phyloP scores from a whole-genome alignment of 2,797 vertebrate genomes.

The Macropodus opercularis region DNA sequence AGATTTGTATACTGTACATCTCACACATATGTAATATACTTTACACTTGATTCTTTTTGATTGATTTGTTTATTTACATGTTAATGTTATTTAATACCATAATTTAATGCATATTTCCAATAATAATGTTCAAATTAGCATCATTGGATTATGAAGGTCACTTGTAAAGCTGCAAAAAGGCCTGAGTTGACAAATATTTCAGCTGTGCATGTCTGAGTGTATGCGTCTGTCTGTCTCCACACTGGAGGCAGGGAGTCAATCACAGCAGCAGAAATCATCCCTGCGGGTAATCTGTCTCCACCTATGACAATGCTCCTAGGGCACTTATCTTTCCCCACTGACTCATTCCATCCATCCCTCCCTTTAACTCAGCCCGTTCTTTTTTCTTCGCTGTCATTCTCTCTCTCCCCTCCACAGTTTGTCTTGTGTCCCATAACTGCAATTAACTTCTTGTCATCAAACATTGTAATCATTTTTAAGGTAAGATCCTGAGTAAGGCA shows the following conservation, averaged over 20 bases:
- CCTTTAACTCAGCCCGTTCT: constrained; percentile 9
- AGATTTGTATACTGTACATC: no score
- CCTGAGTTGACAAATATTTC: constrained; percentile 59
- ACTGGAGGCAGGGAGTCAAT: constrained; percentile 79
- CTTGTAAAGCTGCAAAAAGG: no score
- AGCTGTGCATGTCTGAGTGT: constrained; percentile 55
- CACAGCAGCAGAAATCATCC: constrained; percentile 88
- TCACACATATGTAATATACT: no score
- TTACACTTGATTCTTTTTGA: no score
- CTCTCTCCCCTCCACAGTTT: constrained; percentile 54
- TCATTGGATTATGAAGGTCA: no score
- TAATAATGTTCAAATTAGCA: neutral
- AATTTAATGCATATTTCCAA: neutral
- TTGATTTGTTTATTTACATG: constrained; percentile 1
- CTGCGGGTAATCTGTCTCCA: constrained; percentile 89
- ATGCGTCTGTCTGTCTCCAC: constrained; percentile 47
- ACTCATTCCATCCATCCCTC: constrained; percentile 61
- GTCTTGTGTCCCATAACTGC: constrained; percentile 59
- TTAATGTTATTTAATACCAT: neutral
- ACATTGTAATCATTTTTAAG: constrained; percentile 78
- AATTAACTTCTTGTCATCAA: constrained; percentile 79
- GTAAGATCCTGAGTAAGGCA: constrained; percentile 56
- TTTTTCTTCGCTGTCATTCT: constrained; percentile 56
- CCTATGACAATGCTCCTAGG: constrained; percentile 85
- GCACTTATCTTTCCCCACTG: constrained; percentile 81